Conservation (phyloP, 1,140 invertebrate species). For the Apolygus lucorum region DNA sequence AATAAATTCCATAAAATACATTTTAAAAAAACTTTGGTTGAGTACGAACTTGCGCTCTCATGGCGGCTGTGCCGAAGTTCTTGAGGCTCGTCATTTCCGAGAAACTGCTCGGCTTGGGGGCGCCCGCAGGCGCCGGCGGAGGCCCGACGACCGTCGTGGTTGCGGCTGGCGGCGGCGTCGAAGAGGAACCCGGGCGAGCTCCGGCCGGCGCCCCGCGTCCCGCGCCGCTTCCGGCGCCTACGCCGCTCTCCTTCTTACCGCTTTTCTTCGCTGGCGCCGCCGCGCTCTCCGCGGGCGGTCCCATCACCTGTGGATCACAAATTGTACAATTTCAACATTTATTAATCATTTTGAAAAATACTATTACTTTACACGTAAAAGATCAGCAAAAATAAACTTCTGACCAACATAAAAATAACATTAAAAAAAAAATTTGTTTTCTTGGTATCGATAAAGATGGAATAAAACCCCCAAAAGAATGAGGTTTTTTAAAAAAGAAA, state of each 20-base stretch:
- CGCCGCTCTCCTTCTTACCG: not conserved
- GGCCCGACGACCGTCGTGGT: not conserved
- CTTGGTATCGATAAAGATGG: too few species aligned
- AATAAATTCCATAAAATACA: too few species aligned
- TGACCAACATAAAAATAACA: too few species aligned
- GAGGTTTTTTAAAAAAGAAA: too few species aligned
- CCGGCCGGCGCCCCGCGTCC: too few species aligned
- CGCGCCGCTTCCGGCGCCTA: too few species aligned
- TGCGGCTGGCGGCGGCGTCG: not conserved
- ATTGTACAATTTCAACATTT: too few species aligned
- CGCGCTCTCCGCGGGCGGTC: not conserved
- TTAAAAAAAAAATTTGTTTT: too few species aligned
- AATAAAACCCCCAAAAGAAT: too few species aligned
- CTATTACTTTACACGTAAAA: too few species aligned
- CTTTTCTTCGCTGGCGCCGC: not conserved
- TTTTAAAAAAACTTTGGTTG: not conserved
- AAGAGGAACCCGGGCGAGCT: not conserved
- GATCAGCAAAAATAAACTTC: too few species aligned
- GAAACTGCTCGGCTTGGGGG: not conserved
- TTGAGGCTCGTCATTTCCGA: not conserved
- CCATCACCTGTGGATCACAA: not conserved
- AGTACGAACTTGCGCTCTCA: constrained; percentile 4
- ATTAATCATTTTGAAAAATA: too few species aligned
- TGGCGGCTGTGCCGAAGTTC: not conserved
- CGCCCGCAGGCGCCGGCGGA: not conserved